Conservation (phyloP, 2,113 vertebrate species). For the Mirounga angustirostris region DNA sequence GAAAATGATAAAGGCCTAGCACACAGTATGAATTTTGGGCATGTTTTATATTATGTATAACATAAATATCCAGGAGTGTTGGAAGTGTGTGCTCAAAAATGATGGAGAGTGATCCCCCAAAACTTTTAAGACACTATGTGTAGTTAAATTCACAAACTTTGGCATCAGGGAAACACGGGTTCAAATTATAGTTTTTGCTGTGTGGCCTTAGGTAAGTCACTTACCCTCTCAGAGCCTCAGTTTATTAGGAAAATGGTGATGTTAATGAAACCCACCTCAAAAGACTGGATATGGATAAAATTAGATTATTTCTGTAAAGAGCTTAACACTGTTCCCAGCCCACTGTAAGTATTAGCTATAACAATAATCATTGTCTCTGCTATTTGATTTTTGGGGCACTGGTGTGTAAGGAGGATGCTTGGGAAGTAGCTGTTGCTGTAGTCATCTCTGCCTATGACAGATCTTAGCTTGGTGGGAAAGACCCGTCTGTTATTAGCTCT, state of each 20-base stretch:
- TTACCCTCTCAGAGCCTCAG: background rate
- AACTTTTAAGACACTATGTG: background rate
- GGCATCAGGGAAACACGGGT: background rate
- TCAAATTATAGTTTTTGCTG: slow-evolving; percentile 39
- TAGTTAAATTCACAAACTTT: slow-evolving; percentile 4
- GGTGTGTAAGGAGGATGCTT: background rate
- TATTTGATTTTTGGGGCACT: slow-evolving; percentile 17
- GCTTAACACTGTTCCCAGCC: background rate
- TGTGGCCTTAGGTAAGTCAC: slow-evolving; percentile 26
- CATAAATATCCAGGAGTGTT: slow-evolving; percentile 43
- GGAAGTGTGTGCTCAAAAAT: slow-evolving; percentile 19
- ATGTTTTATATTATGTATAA: slow-evolving; percentile 49
- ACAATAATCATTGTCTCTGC: background rate
- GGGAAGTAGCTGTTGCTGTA: background rate
- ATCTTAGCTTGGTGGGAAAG: background rate
- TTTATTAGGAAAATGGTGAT: slow-evolving; percentile 11
- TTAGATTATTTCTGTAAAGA: slow-evolving; percentile 24
- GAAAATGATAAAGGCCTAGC: slow-evolving; percentile 3
- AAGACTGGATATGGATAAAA: slow-evolving; percentile 3
- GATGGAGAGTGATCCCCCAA: background rate
- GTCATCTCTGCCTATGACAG: background rate
- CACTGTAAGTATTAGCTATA: background rate
- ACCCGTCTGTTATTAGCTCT: background rate
- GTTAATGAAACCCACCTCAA: background rate
- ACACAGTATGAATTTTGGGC: background rate